phyloP scores from a whole-genome alignment of 2,797 vertebrate genomes.

The Channa striata region DNA sequence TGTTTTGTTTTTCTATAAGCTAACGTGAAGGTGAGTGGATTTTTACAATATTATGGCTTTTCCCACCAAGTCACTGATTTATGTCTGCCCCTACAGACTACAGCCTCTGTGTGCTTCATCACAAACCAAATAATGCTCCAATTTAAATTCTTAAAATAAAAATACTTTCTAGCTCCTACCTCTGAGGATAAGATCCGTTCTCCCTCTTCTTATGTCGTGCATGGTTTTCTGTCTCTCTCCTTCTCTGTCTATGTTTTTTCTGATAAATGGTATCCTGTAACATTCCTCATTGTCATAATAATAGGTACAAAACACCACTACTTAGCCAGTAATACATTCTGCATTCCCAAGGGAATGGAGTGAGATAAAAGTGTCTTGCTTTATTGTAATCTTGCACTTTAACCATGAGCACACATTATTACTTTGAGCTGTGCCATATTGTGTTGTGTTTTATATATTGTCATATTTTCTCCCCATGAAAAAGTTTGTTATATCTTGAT shows the following conservation, averaged over 20 bases:
- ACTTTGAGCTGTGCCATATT: background rate
- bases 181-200: constrained; percentile 28
- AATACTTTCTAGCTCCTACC: constrained; percentile 54
- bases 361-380: background rate
- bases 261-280: background rate
- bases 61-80: constrained; percentile 65
- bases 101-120: constrained; percentile 48
- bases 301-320: constrained; percentile 8
- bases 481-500: too few species aligned
- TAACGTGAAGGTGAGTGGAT: constrained; percentile 84
- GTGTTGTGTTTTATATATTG: too few species aligned
- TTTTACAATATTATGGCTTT: constrained; percentile 63
- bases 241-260: background rate
- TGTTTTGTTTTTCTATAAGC: constrained; percentile 82
- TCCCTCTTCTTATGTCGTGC: constrained; percentile 36
- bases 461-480: too few species aligned
- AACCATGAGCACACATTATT: background rate
- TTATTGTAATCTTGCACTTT: background rate
- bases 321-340: background rate
- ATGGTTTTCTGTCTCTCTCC: constrained; percentile 36
- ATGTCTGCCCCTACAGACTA: constrained; percentile 45
- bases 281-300: constrained; percentile 2
- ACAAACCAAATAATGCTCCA: constrained; percentile 53
- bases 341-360: background rate
- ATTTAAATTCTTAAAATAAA: constrained; percentile 20